A percentile compares a stretch with the other conserved stretches of the same genome.
phyloP scores from a whole-genome alignment of 2,113 vertebrate species.

The Neogobius melanostomus region DNA sequence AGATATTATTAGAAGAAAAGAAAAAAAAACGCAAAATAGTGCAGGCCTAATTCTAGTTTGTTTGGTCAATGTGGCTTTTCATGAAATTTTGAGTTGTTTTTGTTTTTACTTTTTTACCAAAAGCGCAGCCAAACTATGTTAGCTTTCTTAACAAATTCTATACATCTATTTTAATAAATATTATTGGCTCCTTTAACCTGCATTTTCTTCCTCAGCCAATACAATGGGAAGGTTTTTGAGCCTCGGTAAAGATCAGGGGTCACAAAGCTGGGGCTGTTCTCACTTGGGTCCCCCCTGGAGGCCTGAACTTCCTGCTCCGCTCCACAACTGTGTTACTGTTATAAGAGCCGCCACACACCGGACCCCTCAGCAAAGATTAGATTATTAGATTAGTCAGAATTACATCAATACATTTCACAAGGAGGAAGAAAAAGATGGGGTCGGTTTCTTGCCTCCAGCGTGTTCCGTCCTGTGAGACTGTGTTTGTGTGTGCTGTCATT shows the following conservation, averaged over 20 bases:
- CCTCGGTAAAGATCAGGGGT: slow-evolving; percentile 12
- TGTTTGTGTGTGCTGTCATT: slow-evolving; percentile 29
- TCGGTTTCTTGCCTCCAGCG: slow-evolving; percentile 35
- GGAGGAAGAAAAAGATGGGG: slow-evolving; percentile 3
- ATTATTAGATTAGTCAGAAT: slow-evolving; percentile 48
- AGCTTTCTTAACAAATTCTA: neutral
- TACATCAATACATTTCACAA: slow-evolving; percentile 27
- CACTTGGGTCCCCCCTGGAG: slow-evolving; percentile 4
- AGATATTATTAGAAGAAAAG: too few species aligned
- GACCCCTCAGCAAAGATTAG: slow-evolving; percentile 31
- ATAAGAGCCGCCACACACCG: slow-evolving; percentile 6
- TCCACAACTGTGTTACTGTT: slow-evolving; percentile 5
- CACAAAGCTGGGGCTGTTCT: slow-evolving; percentile 5
- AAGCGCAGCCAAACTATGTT: too few species aligned
- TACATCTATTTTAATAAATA: neutral
- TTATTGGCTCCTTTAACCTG: neutral
- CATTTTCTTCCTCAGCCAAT: neutral
- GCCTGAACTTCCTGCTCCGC: slow-evolving; percentile 14
- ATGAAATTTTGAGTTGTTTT: too few species aligned
- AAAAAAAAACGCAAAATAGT: too few species aligned
- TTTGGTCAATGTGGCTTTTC: too few species aligned
- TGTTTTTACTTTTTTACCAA: too few species aligned
- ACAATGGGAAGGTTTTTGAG: neutral
- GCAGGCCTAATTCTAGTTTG: too few species aligned
- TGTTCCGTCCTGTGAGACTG: slow-evolving; percentile 17